Evolutionary conservation across 2,797 vertebrate species (phyloP).

Genomic region (Neosalanx taihuensis): DNA sequence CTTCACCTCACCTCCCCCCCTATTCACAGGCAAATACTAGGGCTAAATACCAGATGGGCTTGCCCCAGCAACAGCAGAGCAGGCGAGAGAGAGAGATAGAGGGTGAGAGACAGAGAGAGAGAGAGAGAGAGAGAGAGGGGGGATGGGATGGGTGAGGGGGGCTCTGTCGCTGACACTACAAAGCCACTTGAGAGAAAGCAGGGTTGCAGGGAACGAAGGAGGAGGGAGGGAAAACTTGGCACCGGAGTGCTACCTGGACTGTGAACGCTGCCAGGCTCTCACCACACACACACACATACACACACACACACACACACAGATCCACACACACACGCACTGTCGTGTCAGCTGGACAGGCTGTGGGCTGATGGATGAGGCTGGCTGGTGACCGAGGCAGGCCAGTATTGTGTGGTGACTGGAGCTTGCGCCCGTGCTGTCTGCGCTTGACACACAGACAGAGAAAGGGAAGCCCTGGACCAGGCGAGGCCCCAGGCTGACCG

Average conservation of each 20-base stretch:
- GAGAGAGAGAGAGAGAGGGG: constrained; percentile 36
- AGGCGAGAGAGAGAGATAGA: constrained; percentile 32
- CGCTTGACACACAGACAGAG: constrained; percentile 7
- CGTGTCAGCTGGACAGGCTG: not conserved
- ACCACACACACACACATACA: not conserved
- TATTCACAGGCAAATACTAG: constrained; percentile 71
- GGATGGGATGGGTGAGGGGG: constrained; percentile 23
- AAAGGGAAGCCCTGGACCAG: not conserved
- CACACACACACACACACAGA: not conserved
- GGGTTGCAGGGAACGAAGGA: constrained; percentile 11
- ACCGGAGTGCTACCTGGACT: constrained; percentile 58
- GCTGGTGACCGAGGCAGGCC: constrained; percentile 6
- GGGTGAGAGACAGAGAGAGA: constrained; percentile 14
- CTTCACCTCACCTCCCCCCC: constrained; percentile 43
- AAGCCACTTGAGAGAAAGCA: constrained; percentile 41
- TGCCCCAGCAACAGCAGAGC: constrained; percentile 61
- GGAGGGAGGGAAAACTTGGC: constrained; percentile 57
- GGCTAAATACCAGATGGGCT: constrained; percentile 67
- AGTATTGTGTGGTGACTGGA: constrained; percentile 9
- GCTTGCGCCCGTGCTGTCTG: not conserved
- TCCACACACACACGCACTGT: not conserved
- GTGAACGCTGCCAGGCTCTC: constrained; percentile 18
- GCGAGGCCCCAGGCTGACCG: not conserved
- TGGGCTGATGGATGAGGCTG: constrained; percentile 27
- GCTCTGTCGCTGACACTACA: constrained; percentile 34